phyloP scores from a whole-genome alignment of 1,140 invertebrate species.

The Drosophila lowei region DNA sequence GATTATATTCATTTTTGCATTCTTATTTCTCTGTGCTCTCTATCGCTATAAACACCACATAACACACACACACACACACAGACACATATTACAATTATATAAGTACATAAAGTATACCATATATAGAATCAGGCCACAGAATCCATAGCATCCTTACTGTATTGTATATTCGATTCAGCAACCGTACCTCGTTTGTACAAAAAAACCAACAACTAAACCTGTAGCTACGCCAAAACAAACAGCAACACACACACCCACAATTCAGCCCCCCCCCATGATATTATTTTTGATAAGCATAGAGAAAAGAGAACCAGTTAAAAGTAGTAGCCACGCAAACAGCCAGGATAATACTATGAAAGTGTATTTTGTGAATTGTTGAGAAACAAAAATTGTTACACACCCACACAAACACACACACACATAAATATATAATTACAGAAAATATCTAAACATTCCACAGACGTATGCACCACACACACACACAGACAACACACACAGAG shows the following conservation, averaged over 20 bases:
- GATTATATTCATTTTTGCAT: slow-evolving; percentile 82
- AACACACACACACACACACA: slow-evolving; percentile 20
- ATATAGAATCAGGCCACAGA: slow-evolving; percentile 43
- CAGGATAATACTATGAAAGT: slow-evolving; percentile 22
- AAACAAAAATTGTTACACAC: slow-evolving; percentile 52
- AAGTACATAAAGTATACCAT: slow-evolving; percentile 9
- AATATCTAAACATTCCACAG: slow-evolving; percentile 33
- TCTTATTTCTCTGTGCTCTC: slow-evolving; percentile 57
- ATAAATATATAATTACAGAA: slow-evolving; percentile 10
- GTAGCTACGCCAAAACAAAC: slow-evolving; percentile 42
- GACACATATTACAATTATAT: slow-evolving; percentile 11
- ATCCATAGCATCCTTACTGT: slow-evolving; percentile 27
- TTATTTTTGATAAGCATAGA: slow-evolving; percentile 62
- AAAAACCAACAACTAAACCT: slow-evolving; percentile 50
- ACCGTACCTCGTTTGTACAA: slow-evolving; percentile 69
- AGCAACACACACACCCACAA: slow-evolving; percentile 8
- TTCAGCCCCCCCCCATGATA: slow-evolving; percentile 10
- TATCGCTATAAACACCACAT: slow-evolving; percentile 17
- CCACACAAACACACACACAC: too few relatives aligned
- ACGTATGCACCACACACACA: slow-evolving; percentile 26
- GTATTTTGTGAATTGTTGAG: slow-evolving; percentile 59
- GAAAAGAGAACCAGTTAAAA: slow-evolving; percentile 13
- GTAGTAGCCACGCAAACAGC: slow-evolving; percentile 2
- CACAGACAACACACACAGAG: slow-evolving; percentile 19
- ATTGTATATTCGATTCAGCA: slow-evolving; percentile 59